These are phyloP conservation scores for Aphelinus atriplicis DNA, from an alignment of 1,140 invertebrate genomes.

Conservation along the genomic window DNA sequence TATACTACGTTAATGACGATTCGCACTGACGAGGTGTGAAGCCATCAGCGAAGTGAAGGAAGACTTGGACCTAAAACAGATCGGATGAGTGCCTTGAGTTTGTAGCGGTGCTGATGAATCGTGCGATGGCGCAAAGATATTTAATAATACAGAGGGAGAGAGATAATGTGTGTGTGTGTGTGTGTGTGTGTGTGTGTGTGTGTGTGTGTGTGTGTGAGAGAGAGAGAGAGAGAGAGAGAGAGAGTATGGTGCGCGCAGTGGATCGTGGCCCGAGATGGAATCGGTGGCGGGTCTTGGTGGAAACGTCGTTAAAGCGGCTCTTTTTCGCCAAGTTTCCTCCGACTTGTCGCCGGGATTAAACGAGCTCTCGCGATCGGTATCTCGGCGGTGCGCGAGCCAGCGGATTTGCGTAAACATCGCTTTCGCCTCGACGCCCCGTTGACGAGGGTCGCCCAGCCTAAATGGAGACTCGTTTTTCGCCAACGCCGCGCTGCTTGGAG, in stretches of 20 bases:
- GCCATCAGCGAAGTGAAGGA: too few relatives aligned
- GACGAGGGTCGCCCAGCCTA: slow-evolving; percentile 19
- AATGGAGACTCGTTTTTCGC: slow-evolving; percentile 22
- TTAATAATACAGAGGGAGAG: slow-evolving; percentile 19
- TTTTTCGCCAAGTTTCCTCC: slow-evolving; percentile 6
- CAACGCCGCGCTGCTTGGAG: slow-evolving; percentile 4
- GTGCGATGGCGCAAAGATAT: slow-evolving; percentile 24
- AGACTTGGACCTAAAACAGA: too few relatives aligned
- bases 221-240: not conserved
- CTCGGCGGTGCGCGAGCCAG: not conserved
- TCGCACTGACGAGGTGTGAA: too few relatives aligned
- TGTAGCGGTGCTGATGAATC: not conserved
- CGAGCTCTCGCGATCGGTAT: slow-evolving; percentile 24
- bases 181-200: too few relatives aligned
- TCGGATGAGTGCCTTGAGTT: too few relatives aligned
- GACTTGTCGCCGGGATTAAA: not conserved
- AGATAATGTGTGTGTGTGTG: too few relatives aligned
- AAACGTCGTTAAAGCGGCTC: slow-evolving; percentile 31
- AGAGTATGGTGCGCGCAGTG: not conserved
- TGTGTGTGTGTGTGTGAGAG: too few relatives aligned
- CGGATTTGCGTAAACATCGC: slow-evolving; percentile 33
- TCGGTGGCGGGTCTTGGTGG: not conserved
- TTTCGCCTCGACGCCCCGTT: not conserved
- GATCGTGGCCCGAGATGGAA: slow-evolving; percentile 8
- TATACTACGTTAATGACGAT: too few relatives aligned